These are phyloP conservation scores for Chascanopsetta lugubris DNA, from an alignment of 2,113 vertebrate species.

Conservation along the genomic window DNA sequence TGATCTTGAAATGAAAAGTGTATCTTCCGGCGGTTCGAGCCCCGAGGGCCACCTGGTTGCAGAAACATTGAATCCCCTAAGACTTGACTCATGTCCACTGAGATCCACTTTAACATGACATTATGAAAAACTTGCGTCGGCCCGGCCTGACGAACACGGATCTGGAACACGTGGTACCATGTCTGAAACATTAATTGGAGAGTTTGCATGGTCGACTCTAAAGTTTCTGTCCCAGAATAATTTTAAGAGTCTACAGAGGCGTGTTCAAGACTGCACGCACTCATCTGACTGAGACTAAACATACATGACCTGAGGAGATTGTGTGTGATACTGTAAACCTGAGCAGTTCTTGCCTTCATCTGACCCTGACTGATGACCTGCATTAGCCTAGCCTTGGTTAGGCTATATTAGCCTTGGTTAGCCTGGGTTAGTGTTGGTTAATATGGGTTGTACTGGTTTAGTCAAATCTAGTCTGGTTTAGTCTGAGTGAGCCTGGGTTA, in stretches of 20 bases:
- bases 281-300: constrained; percentile 43
- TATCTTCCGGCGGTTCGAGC: constrained; percentile 36
- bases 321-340: background rate
- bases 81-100: constrained; percentile 41
- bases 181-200: constrained; percentile 70
- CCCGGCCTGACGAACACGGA: too few relatives aligned
- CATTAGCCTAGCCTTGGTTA: background rate
- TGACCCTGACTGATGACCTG: background rate
- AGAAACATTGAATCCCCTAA: constrained; percentile 75
- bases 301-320: constrained; percentile 55
- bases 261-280: constrained; percentile 67
- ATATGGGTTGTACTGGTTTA: too few relatives aligned
- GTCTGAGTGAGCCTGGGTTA: too few relatives aligned
- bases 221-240: constrained; percentile 65
- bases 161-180: constrained; percentile 61
- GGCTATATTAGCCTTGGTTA: too few relatives aligned
- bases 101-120: constrained; percentile 50
- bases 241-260: constrained; percentile 67
- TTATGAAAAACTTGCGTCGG: too few relatives aligned
- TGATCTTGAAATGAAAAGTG: constrained; percentile 42
- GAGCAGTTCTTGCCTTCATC: too few relatives aligned
- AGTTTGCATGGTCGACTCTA: constrained; percentile 35
- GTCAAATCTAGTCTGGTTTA: background rate
- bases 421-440: too few relatives aligned
- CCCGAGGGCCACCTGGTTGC: constrained; percentile 45